Base-by-base conservation (phyloP, 2,888 invertebrate species). In the Villa cingulata region DNA sequence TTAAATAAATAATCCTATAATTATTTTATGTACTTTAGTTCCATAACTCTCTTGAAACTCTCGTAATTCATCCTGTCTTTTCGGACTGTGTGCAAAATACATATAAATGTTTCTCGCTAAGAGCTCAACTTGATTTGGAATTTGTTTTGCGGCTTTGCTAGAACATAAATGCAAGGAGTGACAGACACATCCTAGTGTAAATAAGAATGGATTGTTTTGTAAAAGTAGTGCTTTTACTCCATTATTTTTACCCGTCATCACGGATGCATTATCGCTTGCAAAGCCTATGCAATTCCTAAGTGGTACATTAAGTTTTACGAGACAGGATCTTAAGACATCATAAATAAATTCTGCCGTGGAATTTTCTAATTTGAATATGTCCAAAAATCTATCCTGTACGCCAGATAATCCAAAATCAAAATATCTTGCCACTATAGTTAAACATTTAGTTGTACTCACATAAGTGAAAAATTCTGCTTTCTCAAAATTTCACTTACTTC, bases 121-220 rank as follows among this genome's bases (percentile, higher is more conserved):
- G n/a, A n/a, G n/a, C n/a, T n/a, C n/a, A n/a, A n/a, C n/a, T n/a
- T n/a, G n/a, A n/a, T n/a, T n/a, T n/a, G n/a, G n/a, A n/a, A n/a
- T n/a, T n/a, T n/a, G n/a, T n/a, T n/a, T n/a, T n/a, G n/a, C n/a
- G n/a, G n/a, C n/a, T n/a, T n/a, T n/a, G n/a, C n/a, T n/a, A 36
- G 58, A 47, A 36, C 57, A 58, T n/a, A 59, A 46, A 49, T 57
- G 53, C 29, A 56, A 48, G 6, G 56, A 56, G 50, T 60, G 61
- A 41, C 58, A 61, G 15, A 54, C 52, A 52, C 59, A 60, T 41
- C 55, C 56, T 23, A 57, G 46, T 2, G 57, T 53, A 53, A 55
- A 58, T 37, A 60, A 45, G 43, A 55, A 37, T 18, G 57, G 57
- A 19, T 54, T 34, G n/a, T 53, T 41, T 45, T 50, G 37, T 49